These are phyloP conservation scores for Drosophila aldrichi DNA, from an alignment of 2,888 invertebrate species.

Conservation along the genomic window DNA sequence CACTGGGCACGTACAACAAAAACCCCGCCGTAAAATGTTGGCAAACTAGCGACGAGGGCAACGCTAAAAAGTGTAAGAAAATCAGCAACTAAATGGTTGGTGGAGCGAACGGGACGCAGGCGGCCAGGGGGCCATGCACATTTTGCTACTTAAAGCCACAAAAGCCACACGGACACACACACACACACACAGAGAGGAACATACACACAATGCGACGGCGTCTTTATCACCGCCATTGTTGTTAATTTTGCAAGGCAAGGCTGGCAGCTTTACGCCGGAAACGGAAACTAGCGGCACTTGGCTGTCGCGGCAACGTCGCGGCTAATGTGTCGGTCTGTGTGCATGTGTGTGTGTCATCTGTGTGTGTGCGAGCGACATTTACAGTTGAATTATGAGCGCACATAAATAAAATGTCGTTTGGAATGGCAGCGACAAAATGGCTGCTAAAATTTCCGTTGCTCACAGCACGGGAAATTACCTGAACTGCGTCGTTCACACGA, in stretches of 20 bases:
- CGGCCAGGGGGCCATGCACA: slow-evolving; percentile 51
- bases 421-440: slow-evolving; percentile 71
- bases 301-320: slow-evolving; percentile 52
- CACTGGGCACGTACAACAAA: slow-evolving; percentile 53
- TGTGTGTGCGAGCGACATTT: slow-evolving; percentile 52
- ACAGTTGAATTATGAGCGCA: slow-evolving; percentile 77
- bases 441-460: slow-evolving; percentile 68
- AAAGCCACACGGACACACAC: slow-evolving; percentile 62
- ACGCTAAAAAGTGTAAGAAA: slow-evolving; percentile 74
- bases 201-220: slow-evolving; percentile 50
- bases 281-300: slow-evolving; percentile 79
- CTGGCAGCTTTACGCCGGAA: slow-evolving; percentile 72
- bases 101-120: background rate
- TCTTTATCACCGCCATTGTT: slow-evolving; percentile 80
- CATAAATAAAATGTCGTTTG: slow-evolving; percentile 77
- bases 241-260: slow-evolving; percentile 76
- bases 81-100: slow-evolving; percentile 69
- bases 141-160: slow-evolving; percentile 78
- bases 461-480: slow-evolving; percentile 65
- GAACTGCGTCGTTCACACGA: slow-evolving; percentile 75
- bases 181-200: slow-evolving; percentile 15
- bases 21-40: slow-evolving; percentile 62
- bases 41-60: slow-evolving; percentile 62
- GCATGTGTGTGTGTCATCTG: slow-evolving; percentile 24
- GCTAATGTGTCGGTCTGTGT: slow-evolving; percentile 55